These are phyloP conservation scores for Sphaeramia orbicularis DNA, from an alignment of 2,797 vertebrate species.

Conservation along the genomic window DNA sequence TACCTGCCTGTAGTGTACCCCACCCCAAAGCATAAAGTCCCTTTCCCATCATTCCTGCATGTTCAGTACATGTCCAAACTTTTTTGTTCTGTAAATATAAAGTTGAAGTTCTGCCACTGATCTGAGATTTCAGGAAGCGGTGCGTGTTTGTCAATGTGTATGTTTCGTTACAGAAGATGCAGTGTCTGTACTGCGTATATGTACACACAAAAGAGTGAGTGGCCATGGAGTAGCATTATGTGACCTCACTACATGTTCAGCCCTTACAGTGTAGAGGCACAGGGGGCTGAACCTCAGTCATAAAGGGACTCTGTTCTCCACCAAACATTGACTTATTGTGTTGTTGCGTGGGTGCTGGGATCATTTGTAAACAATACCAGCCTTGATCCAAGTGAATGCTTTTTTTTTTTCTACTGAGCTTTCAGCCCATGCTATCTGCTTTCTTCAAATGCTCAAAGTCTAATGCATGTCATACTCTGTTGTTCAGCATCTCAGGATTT, in stretches of 20 bases:
- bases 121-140: neutral
- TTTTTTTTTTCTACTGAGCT: conserved; percentile 31
- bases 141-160: conserved; percentile 1
- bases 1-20: neutral
- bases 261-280: conserved; percentile 53
- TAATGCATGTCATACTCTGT: conserved; percentile 34
- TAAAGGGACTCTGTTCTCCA: conserved; percentile 78
- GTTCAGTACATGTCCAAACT: neutral
- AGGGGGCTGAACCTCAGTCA: conserved; percentile 58
- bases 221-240: conserved; percentile 48
- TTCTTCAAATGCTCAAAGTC: conserved; percentile 20
- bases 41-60: neutral
- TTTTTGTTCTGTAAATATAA: neutral
- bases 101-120: neutral
- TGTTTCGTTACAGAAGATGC: conserved; percentile 13
- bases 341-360: conserved; percentile 71
- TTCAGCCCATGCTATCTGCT: conserved; percentile 20
- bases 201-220: conserved; percentile 38
- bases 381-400: conserved; percentile 71
- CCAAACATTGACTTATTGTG: conserved; percentile 81
- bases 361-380: conserved; percentile 83
- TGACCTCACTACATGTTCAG: conserved; percentile 67
- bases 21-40: neutral
- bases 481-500: conserved; percentile 6
- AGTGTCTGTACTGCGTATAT: conserved; percentile 21